Percentiles rank a stretch among this genome's conserved stretches.
phyloP scores from a whole-genome alignment of 2,888 invertebrate genomes.

The Aelia acuminata region DNA sequence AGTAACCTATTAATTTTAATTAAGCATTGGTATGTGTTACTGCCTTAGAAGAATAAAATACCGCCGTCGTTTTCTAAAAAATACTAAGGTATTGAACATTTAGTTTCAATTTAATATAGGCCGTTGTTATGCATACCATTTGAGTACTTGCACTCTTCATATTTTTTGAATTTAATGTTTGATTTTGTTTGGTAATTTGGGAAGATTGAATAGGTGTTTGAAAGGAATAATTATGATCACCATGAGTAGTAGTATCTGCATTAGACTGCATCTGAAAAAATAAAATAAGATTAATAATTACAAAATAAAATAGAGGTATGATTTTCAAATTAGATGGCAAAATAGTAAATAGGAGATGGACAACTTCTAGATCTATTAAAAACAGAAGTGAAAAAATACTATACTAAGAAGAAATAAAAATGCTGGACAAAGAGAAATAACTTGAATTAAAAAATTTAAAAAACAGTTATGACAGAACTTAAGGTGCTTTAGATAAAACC shows the following conservation, averaged over 20 bases:
- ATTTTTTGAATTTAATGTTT: slow-evolving; percentile 45
- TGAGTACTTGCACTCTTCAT: slow-evolving; percentile 57
- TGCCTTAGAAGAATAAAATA: too few species aligned
- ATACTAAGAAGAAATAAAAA: neutral
- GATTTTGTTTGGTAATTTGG: slow-evolving; percentile 45
- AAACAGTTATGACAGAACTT: too few species aligned
- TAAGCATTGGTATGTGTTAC: too few species aligned
- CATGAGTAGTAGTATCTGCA: slow-evolving; percentile 69
- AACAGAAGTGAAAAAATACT: neutral
- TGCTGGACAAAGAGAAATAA: neutral
- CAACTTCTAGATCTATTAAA: too few species aligned
- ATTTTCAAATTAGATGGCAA: too few species aligned
- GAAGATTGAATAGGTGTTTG: slow-evolving; percentile 55
- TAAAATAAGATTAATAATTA: neutral
- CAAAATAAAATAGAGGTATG: neutral
- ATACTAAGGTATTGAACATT: too few species aligned
- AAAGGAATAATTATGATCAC: slow-evolving; percentile 60
- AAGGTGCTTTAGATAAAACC: too few species aligned
- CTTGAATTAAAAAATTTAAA: neutral
- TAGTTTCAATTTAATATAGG: too few species aligned
- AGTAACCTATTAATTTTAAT: too few species aligned
- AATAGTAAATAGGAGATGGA: too few species aligned
- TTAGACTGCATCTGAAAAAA: slow-evolving; percentile 69
- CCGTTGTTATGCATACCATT: too few species aligned
- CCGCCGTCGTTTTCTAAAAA: too few species aligned